Conservation (phyloP, 2,888 invertebrate species). For the Agelastica alni region DNA sequence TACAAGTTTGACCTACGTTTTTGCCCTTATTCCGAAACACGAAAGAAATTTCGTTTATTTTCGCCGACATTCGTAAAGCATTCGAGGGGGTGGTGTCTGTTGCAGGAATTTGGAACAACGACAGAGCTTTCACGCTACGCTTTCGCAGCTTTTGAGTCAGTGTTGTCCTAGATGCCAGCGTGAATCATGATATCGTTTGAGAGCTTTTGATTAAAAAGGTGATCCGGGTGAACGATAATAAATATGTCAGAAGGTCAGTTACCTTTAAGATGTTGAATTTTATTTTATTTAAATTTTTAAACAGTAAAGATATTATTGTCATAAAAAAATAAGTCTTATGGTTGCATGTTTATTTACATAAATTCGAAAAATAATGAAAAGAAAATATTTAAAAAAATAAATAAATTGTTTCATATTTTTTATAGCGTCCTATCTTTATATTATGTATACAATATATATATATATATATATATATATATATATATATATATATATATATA, state of each 20-base stretch:
- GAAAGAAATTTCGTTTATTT: constrained; percentile 7
- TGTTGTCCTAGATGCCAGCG: constrained; percentile 16
- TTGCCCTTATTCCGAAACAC: too few relatives aligned
- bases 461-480: neutral
- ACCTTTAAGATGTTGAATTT: constrained; percentile 5
- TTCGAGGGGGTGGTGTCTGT: constrained; percentile 5
- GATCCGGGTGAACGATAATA: neutral
- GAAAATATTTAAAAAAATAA: too few relatives aligned
- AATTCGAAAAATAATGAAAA: too few relatives aligned
- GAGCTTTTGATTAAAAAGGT: constrained; percentile 24
- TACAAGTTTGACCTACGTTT: too few relatives aligned
- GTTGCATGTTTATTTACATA: too few relatives aligned
- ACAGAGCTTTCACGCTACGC: constrained; percentile 13
- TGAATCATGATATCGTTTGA: constrained; percentile 26
- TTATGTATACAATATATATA: neutral
- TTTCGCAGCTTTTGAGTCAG: constrained; percentile 12
- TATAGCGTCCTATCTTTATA: too few relatives aligned
- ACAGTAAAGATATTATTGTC: too few relatives aligned
- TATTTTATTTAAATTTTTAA: neutral
- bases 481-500: neutral
- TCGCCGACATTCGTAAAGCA: constrained; percentile 1
- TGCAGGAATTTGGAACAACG: constrained; percentile 12
- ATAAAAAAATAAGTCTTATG: too few relatives aligned
- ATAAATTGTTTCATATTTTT: too few relatives aligned
- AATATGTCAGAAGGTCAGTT: constrained; percentile 34